Base-by-base conservation (phyloP, 2,113 vertebrate species). In the Nestor notabilis region DNA sequence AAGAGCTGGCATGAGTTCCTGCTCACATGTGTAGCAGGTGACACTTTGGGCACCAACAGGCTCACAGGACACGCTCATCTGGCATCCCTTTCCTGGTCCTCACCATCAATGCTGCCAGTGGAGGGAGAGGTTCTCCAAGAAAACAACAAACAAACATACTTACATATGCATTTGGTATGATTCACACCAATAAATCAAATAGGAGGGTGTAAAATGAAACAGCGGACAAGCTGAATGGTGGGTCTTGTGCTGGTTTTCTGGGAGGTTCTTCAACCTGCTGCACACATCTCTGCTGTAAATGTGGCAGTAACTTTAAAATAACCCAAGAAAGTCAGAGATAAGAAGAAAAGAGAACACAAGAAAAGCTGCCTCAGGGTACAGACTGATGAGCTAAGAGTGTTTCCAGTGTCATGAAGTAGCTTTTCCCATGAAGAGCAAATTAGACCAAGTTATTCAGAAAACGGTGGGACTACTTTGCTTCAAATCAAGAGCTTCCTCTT, bases 21-120 rank as follows among this genome's bases (percentile, higher is more conserved):
- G 80, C 21, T 91, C 43, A 37, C 3, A 1, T 25, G 61, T 56
- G 49, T 78, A 58, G 37, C 1, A 0, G 28, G 66, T 63, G 43
- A 79, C n/a, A 12, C 70, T 68, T 64, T 0, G 1, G 35, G 52
- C 58, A 69, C 5, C 2, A 0, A 28, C 17, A 17, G 37, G 17
- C 33, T 47, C 35, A 20, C 0, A 4, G 29, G 60, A 49, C 55
- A n/a, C 49, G 33, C 56, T 19, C 17, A 11, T 15, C 16, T 47
- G 87, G 21, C 69, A 49, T 7, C 35, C 39, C 20, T 17, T 6
- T 41, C 65, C 35, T 65, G 39, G 41, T 78, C 31, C n/a, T 74
- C 39, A 33, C 46, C 60, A 44, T 6, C 55, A 35, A 1, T 25
- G 44, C 33, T 70, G 64, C 28, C 56, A 83, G 65, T 0, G 0